Base-by-base conservation (phyloP, 2,113 vertebrate species). In the Pterophyllum scalare region DNA sequence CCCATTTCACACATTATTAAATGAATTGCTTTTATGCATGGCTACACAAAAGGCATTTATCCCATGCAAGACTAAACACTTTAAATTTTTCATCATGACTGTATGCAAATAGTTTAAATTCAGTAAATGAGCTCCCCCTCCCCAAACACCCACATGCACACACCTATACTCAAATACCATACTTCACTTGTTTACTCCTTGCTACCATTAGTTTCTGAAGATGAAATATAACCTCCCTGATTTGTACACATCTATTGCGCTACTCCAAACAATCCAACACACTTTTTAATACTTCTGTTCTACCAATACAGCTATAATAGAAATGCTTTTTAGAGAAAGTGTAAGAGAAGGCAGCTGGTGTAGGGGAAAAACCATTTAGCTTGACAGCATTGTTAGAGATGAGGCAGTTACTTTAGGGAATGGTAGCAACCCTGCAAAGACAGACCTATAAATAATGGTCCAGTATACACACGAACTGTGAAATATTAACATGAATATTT, bases 1-100 rank as follows among this genome's bases (percentile, higher is more conserved):
- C 28, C 89, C 62, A 81, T 88, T 88, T 91, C 75, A 85, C 77
- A 91, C 77, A 72, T 65, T 75, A 82, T 67, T 54, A 83, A 74
- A 83, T 28, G 38, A 46, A 77, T 79, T 77, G 79, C 3, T 79
- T 70, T n/a, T 52, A 80, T 65, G 77, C 80, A 86, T 86, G 77
- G 72, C n/a, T 59, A 17, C 8, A 79, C 75, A 26, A 77, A 8
- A 11, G 14, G 59, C 33, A 65, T 80, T 75, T 79, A 75, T 52
- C 28, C 59, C 81, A 84, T 20, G 56, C 52, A 54, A 59, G 54
- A 61, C 58, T 20, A 80, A 75, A 76, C 49, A 67, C 81, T 72
- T 58, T 19, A 80, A 22, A 33, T 60, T 46, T 88, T 81, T 67
- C 33, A 70, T 79, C 57, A 72, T 62, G 8, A 13, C 22, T 60